Percentiles rank a stretch among this genome's conserved stretches.
phyloP scores from a whole-genome alignment of 1,140 invertebrate genomes.

The Camponotus vicinus region DNA sequence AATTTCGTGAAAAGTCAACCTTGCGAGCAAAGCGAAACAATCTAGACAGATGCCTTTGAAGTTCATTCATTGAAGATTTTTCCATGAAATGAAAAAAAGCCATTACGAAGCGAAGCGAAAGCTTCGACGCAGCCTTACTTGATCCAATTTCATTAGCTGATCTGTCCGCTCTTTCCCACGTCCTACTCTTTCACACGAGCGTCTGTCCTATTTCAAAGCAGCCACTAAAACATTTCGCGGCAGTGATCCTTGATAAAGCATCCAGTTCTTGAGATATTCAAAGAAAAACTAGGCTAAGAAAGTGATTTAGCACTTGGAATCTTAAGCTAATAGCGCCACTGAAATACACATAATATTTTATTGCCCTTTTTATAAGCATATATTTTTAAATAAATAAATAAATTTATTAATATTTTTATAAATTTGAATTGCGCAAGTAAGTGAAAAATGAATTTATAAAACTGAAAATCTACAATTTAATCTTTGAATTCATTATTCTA shows the following conservation, averaged over 20 bases:
- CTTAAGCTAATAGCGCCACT: not conserved
- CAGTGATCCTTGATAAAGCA: conserved; percentile 41
- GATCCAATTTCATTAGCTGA: conserved; percentile 67
- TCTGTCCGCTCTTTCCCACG: conserved; percentile 16
- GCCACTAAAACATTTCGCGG: conserved; percentile 29
- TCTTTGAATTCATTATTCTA: not conserved
- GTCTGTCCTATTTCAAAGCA: conserved; percentile 45
- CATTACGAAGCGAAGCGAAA: not conserved
- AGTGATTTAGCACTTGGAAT: not conserved
- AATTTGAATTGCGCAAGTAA: not conserved
- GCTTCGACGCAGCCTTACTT: not conserved
- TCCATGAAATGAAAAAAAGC: not conserved
- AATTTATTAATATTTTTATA: not conserved
- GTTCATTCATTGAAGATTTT: conserved; percentile 48
- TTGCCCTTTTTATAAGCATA: not conserved
- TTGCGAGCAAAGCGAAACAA: conserved; percentile 44
- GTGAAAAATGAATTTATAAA: not conserved
- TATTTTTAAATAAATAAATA: not conserved
- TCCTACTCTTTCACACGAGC: not conserved
- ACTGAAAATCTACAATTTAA: not conserved
- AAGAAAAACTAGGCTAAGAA: not conserved
- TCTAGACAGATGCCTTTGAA: conserved; percentile 20
- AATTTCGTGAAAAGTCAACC: conserved; percentile 5
- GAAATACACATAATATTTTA: not conserved
- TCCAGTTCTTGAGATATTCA: not conserved